Base-by-base conservation (phyloP, 2,113 vertebrate genomes). In the Engystomops pustulosus region DNA sequence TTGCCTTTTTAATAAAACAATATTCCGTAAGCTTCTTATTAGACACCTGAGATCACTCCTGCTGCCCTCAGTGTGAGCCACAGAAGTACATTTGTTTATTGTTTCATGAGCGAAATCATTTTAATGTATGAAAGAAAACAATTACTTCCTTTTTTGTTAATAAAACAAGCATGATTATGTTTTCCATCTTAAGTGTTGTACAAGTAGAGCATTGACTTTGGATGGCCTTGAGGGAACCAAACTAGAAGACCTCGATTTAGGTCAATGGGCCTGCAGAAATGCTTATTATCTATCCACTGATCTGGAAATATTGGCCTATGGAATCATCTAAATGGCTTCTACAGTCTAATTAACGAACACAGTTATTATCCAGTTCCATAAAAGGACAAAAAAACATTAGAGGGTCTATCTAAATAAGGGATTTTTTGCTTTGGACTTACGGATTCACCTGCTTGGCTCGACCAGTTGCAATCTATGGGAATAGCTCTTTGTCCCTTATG, bases 1-100 rank as follows among this genome's bases (percentile, higher is more conserved):
- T 77, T 36, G 51, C 27, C 49, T 77, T 27, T 55, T 53, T 36
- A 77, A 77, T 77, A 77, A 77, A 77, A 49, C 51, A 45, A 74
- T 45, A 74, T 74, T 47, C 70, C 49, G 70, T 49, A 27, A 30
- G 70, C 44, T 74, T 74, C 6, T 74, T 74, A 74, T 74, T 74
- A 47, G 25, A 47, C 44, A 74, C 70, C 70, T 74, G 70, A 74
- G 70, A 74, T 74, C 41, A 74, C 44, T 74, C 44, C 1, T 18
- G 23, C 23, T 47, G 41, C 41, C 70, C 70, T 49, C 23, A 15
- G 14, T 25, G 11, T 45, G 69, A 41, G 23, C 69, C 41, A 72
- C 41, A 47, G 4, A 47, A 70, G 23, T 30, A 49, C 23, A 49
- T 47, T 74, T 49, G 44, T 30, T 47, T 47, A 47, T 41, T 49